These are phyloP conservation scores for Sclerodermus sp. DNA, from an alignment of 2,888 invertebrate genomes.

Conservation along the genomic window DNA sequence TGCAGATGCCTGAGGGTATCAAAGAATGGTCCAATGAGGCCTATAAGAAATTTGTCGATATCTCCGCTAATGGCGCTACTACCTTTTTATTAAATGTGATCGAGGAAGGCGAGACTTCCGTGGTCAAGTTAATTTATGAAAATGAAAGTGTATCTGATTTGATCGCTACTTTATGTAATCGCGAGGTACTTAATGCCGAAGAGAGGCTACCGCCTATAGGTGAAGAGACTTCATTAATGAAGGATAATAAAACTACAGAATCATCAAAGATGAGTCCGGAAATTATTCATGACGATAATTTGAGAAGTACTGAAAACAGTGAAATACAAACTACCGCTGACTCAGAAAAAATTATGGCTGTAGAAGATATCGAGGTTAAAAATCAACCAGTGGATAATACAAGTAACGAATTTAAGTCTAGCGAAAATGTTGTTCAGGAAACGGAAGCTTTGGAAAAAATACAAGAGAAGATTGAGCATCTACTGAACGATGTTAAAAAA, in stretches of 20 bases:
- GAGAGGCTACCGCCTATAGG: constrained; percentile 47
- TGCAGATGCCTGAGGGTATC: constrained; percentile 60
- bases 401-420: no score
- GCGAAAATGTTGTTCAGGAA: no score
- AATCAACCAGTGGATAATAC: no score
- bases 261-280: neutral
- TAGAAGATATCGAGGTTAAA: no score
- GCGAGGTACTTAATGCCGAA: constrained; percentile 14
- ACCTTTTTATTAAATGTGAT: constrained; percentile 60
- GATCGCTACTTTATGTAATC: constrained; percentile 45
- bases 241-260: constrained; percentile 10
- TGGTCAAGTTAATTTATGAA: constrained; percentile 68
- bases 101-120: constrained; percentile 65
- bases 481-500: no score
- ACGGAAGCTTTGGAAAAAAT: no score
- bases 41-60: constrained; percentile 46
- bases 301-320: neutral
- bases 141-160: constrained; percentile 66
- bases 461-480: no score
- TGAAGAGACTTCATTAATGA: constrained; percentile 41
- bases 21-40: constrained; percentile 55
- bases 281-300: neutral
- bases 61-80: constrained; percentile 59
- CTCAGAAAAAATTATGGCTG: neutral
- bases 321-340: neutral